Conservation (phyloP, 2,797 vertebrate genomes). For the Pogoniulus pusillus region DNA sequence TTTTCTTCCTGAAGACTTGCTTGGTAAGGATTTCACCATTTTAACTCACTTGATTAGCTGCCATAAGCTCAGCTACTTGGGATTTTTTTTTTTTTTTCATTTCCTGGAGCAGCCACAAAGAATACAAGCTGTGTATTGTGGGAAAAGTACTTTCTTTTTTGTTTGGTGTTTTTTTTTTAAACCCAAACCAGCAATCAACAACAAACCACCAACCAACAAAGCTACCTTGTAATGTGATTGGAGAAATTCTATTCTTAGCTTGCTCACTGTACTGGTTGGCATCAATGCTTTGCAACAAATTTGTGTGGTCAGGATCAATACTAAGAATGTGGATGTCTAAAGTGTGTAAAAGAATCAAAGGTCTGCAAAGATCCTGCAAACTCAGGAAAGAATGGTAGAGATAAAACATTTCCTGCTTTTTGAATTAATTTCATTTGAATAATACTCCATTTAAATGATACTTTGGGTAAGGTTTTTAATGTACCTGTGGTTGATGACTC, state of each 20-base stretch:
- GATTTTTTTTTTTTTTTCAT: neutral
- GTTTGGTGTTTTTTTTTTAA: too few relatives aligned
- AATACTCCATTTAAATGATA: neutral
- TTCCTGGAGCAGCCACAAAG: neutral
- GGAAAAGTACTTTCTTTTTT: neutral
- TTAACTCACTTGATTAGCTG: neutral
- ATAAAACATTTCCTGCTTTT: neutral
- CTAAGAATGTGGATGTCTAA: neutral
- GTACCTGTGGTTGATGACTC: neutral
- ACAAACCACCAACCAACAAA: neutral
- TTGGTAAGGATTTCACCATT: neutral
- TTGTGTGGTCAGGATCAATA: neutral
- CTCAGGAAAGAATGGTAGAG: neutral
- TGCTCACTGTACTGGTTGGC: neutral
- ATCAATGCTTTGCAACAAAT: neutral
- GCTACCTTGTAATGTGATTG: neutral
- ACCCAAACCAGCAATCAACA: too few relatives aligned
- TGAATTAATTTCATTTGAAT: neutral
- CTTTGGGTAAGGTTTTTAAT: neutral
- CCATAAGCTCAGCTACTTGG: neutral
- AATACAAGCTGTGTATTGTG: neutral
- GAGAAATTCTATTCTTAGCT: neutral
- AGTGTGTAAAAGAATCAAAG: neutral
- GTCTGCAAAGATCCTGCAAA: neutral
- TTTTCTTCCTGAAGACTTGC: constrained; percentile 6